Base-by-base conservation (phyloP, 2,888 invertebrate genomes). In the Criorhina ranunculi region DNA sequence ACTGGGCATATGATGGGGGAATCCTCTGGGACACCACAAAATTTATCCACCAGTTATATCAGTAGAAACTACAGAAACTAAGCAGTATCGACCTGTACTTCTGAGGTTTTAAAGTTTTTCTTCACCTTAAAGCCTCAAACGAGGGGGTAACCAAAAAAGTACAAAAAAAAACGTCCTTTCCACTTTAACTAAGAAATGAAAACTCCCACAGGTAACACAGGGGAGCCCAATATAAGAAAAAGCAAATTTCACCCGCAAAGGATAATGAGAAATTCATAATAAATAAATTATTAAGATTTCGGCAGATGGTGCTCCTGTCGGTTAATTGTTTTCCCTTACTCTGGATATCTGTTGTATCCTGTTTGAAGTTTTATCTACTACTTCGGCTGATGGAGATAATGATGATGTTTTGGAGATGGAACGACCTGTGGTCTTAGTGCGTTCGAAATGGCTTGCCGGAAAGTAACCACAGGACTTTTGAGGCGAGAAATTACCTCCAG, bases 271-370 rank as follows among this genome's bases (percentile, higher is more conserved):
- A 85, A 80, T 85, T 85, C 75, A 85, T 80, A 85, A 85, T 85
- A 85, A 85, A 85, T 85, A 85, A 85, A 85, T 85, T 85, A 85
- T 85, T 85, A 85, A 85, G 85, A 85, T 85, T 85, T 85, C 59
- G 85, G 78, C 85, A 85, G 85, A 85, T 85, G 85, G 85, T 85
- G 75, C 85, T 80, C 12, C 79, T 83, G 83, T 73, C 79, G 83
- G 79, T 79, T 83, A 83, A 83, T 83, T 83, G 83, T 83, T 83
- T 83, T 79, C 57, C 73, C 72, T 24, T 67, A 55, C 42, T 59
- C 66, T 59, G 66, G 33, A 29, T 66, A 57, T 46, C 69, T 55
- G 69, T 24, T 62, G 49, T 53, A 64, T 77, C 69, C 46, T 67
- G 62, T 82, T 67, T 64, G 62, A 83, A 64, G 35, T 79, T 83